Conservation (phyloP, 1,140 invertebrate species). For the Drosophila funebris region DNA sequence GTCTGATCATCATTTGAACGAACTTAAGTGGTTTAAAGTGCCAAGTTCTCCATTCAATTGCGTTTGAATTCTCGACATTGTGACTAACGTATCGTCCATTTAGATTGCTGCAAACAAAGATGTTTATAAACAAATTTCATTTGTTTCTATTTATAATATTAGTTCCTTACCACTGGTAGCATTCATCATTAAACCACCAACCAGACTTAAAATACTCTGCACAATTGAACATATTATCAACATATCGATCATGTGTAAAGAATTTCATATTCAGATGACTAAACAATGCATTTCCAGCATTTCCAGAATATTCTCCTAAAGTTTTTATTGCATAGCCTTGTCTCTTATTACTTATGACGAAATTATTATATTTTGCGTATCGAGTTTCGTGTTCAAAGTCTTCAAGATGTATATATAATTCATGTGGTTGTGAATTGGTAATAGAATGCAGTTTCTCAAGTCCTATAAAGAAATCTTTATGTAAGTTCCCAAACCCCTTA, state of each 20-base stretch:
- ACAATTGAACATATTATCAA: neutral
- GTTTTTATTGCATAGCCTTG: constrained; percentile 20
- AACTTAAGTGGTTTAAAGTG: constrained; percentile 19
- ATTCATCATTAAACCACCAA: constrained; percentile 29
- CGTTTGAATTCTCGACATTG: neutral
- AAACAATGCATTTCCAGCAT: constrained; percentile 16
- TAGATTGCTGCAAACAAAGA: constrained; percentile 14
- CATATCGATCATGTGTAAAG: constrained; percentile 4
- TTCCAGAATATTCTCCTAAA: constrained; percentile 27
- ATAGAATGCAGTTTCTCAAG: constrained; percentile 18
- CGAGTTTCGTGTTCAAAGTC: constrained; percentile 12
- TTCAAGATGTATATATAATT: constrained; percentile 26
- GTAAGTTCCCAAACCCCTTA: constrained; percentile 10
- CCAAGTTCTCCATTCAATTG: constrained; percentile 32
- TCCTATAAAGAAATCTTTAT: constrained; percentile 32
- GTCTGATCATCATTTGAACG: constrained; percentile 40
- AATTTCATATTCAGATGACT: neutral
- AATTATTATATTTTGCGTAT: constrained; percentile 25
- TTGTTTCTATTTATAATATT: no score
- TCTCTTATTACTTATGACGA: constrained; percentile 11
- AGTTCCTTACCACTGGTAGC: constrained; percentile 22
- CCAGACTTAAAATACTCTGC: constrained; percentile 5
- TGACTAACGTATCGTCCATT: constrained; percentile 1
- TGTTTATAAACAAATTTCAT: neutral
- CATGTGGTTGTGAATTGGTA: constrained; percentile 13